These are phyloP conservation scores for Caenorhabditis sp. DNA, from an alignment of 2,888 invertebrate genomes.

Conservation along the genomic window DNA sequence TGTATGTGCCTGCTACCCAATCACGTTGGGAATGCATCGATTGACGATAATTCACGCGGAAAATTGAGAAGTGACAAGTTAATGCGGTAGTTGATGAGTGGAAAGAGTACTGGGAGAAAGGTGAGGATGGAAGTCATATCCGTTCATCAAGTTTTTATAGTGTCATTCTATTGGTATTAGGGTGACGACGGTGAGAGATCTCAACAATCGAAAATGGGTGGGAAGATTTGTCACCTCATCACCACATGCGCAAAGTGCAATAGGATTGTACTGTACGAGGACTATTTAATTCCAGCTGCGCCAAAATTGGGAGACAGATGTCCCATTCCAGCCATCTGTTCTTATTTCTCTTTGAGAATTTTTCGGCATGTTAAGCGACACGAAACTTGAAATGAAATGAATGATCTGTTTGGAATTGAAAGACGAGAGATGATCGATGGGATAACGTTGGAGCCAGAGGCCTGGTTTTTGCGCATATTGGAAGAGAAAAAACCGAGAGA, in stretches of 20 bases:
- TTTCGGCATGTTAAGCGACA: constrained; percentile 4
- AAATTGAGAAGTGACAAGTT: constrained; percentile 61
- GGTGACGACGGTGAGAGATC: background rate
- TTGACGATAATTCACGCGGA: constrained; percentile 54
- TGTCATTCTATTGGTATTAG: constrained; percentile 28
- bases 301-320: constrained; percentile 7
- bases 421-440: constrained; percentile 30
- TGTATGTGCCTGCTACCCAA: background rate
- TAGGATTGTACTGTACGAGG: background rate
- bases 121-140: constrained; percentile 14
- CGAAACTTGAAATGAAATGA: constrained; percentile 30
- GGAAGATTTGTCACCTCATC: background rate
- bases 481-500: background rate
- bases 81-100: constrained; percentile 50
- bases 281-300: background rate
- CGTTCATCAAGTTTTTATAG: constrained; percentile 49
- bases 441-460: background rate
- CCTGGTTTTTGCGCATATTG: constrained; percentile 9
- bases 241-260: background rate
- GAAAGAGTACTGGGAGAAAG: background rate
- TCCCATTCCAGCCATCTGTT: constrained; percentile 11
- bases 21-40: constrained; percentile 25
- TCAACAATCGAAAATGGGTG: background rate
- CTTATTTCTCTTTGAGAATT: constrained; percentile 11
- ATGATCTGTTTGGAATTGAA: constrained; percentile 24